phyloP scores from a whole-genome alignment of 2,888 invertebrate species.

The Sinhomidia bicolor region DNA sequence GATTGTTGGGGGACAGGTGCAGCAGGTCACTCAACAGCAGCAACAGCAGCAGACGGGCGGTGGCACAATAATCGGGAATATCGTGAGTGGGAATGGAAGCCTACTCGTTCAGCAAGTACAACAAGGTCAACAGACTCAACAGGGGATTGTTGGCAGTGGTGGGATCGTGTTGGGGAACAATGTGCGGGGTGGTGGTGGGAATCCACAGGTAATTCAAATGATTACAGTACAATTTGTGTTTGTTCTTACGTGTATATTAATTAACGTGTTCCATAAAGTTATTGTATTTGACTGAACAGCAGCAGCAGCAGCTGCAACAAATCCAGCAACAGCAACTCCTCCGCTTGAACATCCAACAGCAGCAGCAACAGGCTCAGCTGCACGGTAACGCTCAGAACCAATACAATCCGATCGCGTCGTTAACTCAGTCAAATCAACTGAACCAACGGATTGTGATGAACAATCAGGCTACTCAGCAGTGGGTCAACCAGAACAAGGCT shows the following conservation, averaged over 20 bases:
- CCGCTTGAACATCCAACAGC: conserved; percentile 88
- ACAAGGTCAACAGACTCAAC: conserved; percentile 65
- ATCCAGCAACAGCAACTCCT: conserved; percentile 82
- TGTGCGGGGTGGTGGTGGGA: no score
- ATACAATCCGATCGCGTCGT: conserved; percentile 30
- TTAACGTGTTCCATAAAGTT: background rate
- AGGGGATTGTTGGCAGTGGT: conserved; percentile 21
- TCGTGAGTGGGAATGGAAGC: conserved; percentile 12
- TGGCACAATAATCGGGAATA: conserved; percentile 40
- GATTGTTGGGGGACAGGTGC: conserved; percentile 17
- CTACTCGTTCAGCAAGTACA: conserved; percentile 61
- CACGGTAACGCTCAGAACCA: conserved; percentile 18
- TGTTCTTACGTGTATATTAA: background rate
- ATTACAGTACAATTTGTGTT: no score
- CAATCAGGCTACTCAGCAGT: conserved; percentile 49
- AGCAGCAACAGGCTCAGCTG: conserved; percentile 80
- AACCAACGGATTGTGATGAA: conserved; percentile 68
- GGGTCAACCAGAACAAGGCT: conserved; percentile 61
- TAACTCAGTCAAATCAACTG: conserved; percentile 61
- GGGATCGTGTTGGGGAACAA: conserved; percentile 42
- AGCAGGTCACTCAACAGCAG: conserved; percentile 71
- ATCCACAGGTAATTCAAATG: no score
- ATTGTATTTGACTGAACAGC: background rate
- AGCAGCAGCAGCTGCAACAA: conserved; percentile 81
- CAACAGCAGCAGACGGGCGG: conserved; percentile 79